Conservation (phyloP, 2,797 vertebrate genomes). For the Bradypodion pumilum region DNA sequence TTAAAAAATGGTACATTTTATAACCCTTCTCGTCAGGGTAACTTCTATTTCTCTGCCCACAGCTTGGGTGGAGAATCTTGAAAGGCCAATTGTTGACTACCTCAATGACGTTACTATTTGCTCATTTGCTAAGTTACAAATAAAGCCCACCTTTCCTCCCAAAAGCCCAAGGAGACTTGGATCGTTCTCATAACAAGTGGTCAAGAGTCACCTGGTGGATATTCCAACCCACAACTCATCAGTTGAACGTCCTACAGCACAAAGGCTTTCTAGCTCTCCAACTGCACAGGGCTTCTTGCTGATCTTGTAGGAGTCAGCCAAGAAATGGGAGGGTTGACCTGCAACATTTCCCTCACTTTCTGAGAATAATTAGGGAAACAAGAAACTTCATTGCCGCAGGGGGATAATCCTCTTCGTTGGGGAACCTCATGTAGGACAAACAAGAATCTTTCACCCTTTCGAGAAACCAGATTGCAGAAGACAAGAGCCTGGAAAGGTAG, state of each 20-base stretch:
- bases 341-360: neutral
- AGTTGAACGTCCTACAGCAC: too few species aligned
- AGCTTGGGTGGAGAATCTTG: neutral
- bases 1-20: too few species aligned
- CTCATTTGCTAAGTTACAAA: too few species aligned
- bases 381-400: slow-evolving; percentile 22
- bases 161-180: too few species aligned
- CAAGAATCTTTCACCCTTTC: neutral
- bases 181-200: neutral
- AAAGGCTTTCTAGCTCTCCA: neutral
- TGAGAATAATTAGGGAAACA: slow-evolving; percentile 49
- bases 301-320: slow-evolving; percentile 32
- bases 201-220: neutral
- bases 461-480: slow-evolving; percentile 6
- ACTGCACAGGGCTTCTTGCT: slow-evolving; percentile 34
- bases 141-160: too few species aligned
- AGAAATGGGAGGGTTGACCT: neutral
- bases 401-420: slow-evolving; percentile 20
- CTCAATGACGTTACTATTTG: too few species aligned
- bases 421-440: neutral
- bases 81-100: too few species aligned
- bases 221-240: too few species aligned
- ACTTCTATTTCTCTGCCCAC: neutral
- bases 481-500: neutral
- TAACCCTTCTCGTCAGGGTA: too few species aligned